phyloP scores from a whole-genome alignment of 2,888 invertebrate species.

The Scaptomyza polygonia region DNA sequence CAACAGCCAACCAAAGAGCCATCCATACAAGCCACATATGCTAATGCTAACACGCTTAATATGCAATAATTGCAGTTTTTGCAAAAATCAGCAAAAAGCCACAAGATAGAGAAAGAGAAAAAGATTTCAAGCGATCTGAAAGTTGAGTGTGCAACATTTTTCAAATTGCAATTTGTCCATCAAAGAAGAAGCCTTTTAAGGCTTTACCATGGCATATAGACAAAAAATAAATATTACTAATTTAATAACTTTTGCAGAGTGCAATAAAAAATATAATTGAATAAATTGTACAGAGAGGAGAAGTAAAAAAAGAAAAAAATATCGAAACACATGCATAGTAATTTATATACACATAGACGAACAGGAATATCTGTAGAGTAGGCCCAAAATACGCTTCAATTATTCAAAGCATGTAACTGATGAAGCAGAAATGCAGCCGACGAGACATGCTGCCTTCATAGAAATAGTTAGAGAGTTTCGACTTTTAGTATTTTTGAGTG shows the following conservation, averaged over 20 bases:
- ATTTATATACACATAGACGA: too few species aligned
- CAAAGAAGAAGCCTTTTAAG: constrained; percentile 30
- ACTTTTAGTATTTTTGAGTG: constrained; percentile 71
- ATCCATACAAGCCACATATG: constrained; percentile 29
- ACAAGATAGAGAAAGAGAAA: neutral
- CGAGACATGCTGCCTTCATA: constrained; percentile 25
- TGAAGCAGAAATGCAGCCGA: constrained; percentile 75
- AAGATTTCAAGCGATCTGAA: neutral
- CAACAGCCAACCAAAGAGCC: neutral
- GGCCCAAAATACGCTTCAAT: constrained; percentile 73
- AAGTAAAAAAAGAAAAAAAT: constrained; percentile 6
- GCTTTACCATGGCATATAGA: too few species aligned
- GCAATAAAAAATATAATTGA: constrained; percentile 35
- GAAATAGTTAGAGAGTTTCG: constrained; percentile 19
- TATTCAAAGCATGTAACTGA: constrained; percentile 82
- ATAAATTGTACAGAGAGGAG: constrained; percentile 25
- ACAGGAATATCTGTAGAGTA: constrained; percentile 12
- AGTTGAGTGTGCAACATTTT: constrained; percentile 5
- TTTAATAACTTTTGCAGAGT: constrained; percentile 50
- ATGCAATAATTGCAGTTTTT: constrained; percentile 65
- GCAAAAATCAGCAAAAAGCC: constrained; percentile 47
- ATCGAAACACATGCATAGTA: neutral
- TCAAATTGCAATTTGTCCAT: constrained; percentile 29
- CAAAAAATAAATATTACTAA: constrained; percentile 33
- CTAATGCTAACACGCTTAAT: constrained; percentile 55